Percentiles rank a stretch among this genome's conserved stretches.
Conservation (phyloP, 2,797 vertebrate genomes). For the Amphiprion clarkii region DNA sequence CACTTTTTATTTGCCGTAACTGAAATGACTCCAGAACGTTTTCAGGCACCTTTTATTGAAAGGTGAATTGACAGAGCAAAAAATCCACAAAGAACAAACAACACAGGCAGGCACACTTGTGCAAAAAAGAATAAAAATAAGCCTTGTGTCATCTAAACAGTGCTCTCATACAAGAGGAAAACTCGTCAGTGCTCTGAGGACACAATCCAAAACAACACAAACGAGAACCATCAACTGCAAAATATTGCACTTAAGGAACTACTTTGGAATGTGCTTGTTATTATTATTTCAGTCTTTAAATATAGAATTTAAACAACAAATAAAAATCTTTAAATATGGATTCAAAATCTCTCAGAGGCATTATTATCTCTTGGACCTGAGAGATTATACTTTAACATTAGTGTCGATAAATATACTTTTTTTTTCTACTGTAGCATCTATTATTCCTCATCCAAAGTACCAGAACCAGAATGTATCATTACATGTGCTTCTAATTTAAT, state of each 20-base stretch:
- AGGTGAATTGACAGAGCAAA: slow-evolving; percentile 88
- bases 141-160: slow-evolving; percentile 81
- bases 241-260: slow-evolving; percentile 87
- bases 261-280: slow-evolving; percentile 77
- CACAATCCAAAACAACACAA: slow-evolving; percentile 68
- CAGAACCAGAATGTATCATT: slow-evolving; percentile 49
- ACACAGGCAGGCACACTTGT: slow-evolving; percentile 87
- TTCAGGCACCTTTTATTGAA: slow-evolving; percentile 92
- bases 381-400: slow-evolving; percentile 62
- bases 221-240: slow-evolving; percentile 81
- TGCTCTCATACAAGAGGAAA: slow-evolving; percentile 78
- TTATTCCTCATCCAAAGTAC: slow-evolving; percentile 44
- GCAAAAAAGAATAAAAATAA: slow-evolving; percentile 82
- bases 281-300: slow-evolving; percentile 63
- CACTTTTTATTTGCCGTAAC: not conserved
- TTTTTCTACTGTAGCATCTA: slow-evolving; percentile 58
- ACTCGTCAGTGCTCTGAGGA: slow-evolving; percentile 83
- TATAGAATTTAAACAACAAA: slow-evolving; percentile 62
- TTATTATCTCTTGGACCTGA: slow-evolving; percentile 74
- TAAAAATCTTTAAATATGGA: slow-evolving; percentile 77
- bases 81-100: slow-evolving; percentile 87
- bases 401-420: slow-evolving; percentile 59
- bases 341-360: slow-evolving; percentile 57
- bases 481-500: slow-evolving; percentile 50
- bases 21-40: slow-evolving; percentile 51